Conservation (phyloP, 1,140 invertebrate species). For the Harlomillsia oculata region DNA sequence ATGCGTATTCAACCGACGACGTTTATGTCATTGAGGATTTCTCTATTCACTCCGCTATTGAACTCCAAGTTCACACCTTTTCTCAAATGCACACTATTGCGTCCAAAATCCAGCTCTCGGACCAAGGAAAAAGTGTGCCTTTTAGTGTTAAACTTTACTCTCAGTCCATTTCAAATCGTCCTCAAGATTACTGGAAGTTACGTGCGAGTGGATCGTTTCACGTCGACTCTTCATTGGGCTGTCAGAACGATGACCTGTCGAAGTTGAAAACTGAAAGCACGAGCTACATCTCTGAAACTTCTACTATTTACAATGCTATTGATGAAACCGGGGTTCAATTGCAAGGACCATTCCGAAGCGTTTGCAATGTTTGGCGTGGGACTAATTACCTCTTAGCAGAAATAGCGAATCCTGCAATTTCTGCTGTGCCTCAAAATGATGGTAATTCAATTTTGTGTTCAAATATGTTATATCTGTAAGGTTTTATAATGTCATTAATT, state of each 20-base stretch:
- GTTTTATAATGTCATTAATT: conserved; percentile 9
- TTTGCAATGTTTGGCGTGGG: not conserved
- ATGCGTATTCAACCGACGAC: not conserved
- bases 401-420: no score
- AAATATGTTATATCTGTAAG: conserved; percentile 21
- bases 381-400: not conserved
- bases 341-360: not conserved
- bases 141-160: not conserved
- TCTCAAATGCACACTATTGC: conserved; percentile 5
- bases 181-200: no score
- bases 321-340: no score
- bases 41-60: conserved; percentile 8
- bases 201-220: no score
- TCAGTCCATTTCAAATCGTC: not conserved
- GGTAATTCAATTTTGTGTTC: no score
- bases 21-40: conserved; percentile 3
- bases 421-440: no score
- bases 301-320: no score
- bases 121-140: no score
- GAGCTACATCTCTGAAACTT: no score
- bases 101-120: not conserved
- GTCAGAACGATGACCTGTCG: no score
- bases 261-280: no score
- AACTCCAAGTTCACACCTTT: not conserved
- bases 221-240: no score